A percentile compares a stretch with the other conserved stretches of the same genome.
phyloP scores from a whole-genome alignment of 1,140 invertebrate species.

The Papilio xuthus region DNA sequence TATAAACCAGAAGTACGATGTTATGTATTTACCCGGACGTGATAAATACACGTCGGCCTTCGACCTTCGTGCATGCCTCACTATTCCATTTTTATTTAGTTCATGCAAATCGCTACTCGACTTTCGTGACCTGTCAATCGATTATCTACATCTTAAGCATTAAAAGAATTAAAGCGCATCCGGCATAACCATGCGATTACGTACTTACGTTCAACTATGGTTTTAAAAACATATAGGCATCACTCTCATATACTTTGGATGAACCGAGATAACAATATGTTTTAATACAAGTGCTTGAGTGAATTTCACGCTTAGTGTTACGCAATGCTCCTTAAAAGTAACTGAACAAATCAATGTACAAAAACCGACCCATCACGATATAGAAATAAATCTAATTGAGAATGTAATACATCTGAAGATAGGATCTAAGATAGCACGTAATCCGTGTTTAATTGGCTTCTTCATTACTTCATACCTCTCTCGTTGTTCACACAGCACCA shows the following conservation, averaged over 20 bases:
- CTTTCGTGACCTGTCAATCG: constrained; percentile 57
- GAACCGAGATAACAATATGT: background rate
- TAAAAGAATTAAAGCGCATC: constrained; percentile 20
- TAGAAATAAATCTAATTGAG: background rate
- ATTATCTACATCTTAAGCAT: constrained; percentile 46
- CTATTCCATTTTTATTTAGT: constrained; percentile 48
- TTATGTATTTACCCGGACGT: constrained; percentile 50
- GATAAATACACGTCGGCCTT: constrained; percentile 53
- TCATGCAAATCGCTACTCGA: constrained; percentile 53
- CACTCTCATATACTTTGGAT: background rate
- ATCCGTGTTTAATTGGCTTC: constrained; percentile 12
- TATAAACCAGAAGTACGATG: constrained; percentile 24
- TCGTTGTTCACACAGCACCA: constrained; percentile 7
- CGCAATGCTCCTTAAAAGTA: constrained; percentile 17
- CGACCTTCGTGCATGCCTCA: constrained; percentile 50
- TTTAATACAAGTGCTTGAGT: background rate
- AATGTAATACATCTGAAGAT: constrained; percentile 3
- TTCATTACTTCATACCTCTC: constrained; percentile 13
- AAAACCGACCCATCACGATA: constrained; percentile 14
- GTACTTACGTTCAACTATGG: background rate
- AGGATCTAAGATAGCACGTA: background rate
- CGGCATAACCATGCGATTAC: constrained; percentile 20
- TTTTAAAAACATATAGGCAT: background rate
- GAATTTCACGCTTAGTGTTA: background rate
- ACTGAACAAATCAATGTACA: background rate